Evolutionary conservation across 2,797 vertebrate species (phyloP), one percentile per base, ranked within the genome.

Genomic region (Periophthalmus magnuspinnatus): DNA sequence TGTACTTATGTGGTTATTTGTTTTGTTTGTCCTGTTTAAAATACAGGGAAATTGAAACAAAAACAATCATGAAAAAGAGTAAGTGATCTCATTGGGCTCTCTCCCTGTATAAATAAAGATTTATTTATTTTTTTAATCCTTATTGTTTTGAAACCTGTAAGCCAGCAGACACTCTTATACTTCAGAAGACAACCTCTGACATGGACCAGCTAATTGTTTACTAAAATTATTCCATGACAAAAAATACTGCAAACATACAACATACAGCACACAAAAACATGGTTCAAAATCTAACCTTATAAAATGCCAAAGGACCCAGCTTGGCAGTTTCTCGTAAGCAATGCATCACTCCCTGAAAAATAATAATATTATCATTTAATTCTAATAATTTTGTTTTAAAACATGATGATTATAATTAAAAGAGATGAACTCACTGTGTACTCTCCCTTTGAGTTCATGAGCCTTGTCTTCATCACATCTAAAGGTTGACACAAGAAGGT

Each of bases 381-480:
- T 5, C 0, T 6, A 22, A 33, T 38, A 4, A 28, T 47, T 28
- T 3, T 5, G 41, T 41, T 45, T 11, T 1, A 34, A 41, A 22
- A 11, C 5, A 19, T 45, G 21, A 24, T 24, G 41, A 62, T 11
- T 45, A 14, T 13, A 45, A 45, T 14, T 45, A 45, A 45, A 45
- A 41, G 38, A 41, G 3, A 34, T 64, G 4, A 5, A 48, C 93
- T 93, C 76, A 99, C 97, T 56, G 78, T 90, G 81, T 99, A 99
- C 86, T 99, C 97, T 77, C 97, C 96, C 72, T 97, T 96, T 41
- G 97, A 95, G 81, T 94, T 99, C 97, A 98, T 98, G 76, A 99
- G 92, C 8, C 97, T 94, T 0, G 97, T 99, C 93, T 99, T 99
- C 19, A 99, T 65, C 32, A 99, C 97, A 0, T 99, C 97, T 78